Evolutionary conservation across 2,797 vertebrate species (phyloP), one percentile per base, ranked within the genome.

Genomic region (Crenuchus spilurus): DNA sequence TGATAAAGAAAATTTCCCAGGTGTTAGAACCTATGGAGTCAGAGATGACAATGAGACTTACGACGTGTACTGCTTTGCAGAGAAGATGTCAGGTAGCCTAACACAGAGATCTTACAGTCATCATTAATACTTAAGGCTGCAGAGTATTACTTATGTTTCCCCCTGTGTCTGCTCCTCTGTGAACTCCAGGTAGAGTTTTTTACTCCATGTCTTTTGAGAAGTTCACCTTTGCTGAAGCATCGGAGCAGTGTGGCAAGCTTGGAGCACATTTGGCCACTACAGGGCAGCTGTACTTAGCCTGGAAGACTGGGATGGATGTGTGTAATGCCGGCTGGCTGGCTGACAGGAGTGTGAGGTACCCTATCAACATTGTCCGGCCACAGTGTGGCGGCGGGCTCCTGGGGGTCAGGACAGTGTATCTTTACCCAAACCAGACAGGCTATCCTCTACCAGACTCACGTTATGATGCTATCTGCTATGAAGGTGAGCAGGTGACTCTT

Each of bases 41-140:
- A 93, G 97, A 16, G 96, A 98, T 8, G 89, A 91, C 80, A 95
- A 97, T 2, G 97, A 99, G 89, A 99, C 96, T 18, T 99, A 98
- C 0, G 98, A 99, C 1, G 97, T 98, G 64, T 99, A 98, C 89
- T 99, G 98, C 79, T 99, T 97, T 49, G 95, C 95, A n/a, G 94
- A 98, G 80, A 95, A 97, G 83, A 94, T 98, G 92, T 85, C 94
- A 92, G 98, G 97, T 99, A n/a, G n/a, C n/a, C n/a, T n/a, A 92
- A 7, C 18, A 6, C 67, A 54, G 16, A 7, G 7, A 66, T 61
- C 9, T 8, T 49, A 49, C 28, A 14, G n/a, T 16, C 48, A 42
- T 11, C 61, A 9, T 44, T 60, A 13, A 49, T n/a, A n/a, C n/a
- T n/a, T n/a, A 13, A 20, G 4, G n/a, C 41, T n/a, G 48, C 35